Evolutionary conservation across 1,140 invertebrate genomes (phyloP), one percentile per base, ranked within the genome.

Genomic region (Amphibalanus amphitrite): DNA sequence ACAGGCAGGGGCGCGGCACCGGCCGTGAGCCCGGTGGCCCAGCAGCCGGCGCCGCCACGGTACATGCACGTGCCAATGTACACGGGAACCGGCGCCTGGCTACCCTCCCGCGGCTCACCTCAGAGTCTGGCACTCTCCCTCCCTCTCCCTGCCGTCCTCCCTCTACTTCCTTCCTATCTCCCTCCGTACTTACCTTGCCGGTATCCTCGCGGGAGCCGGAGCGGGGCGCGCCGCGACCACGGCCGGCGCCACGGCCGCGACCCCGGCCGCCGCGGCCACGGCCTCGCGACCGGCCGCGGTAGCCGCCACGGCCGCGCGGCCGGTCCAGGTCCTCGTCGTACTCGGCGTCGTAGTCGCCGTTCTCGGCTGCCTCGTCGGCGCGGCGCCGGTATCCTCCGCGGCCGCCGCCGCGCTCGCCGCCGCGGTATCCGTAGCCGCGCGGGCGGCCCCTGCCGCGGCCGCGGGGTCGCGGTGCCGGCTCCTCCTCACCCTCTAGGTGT

Each of bases 381-480:
- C 72, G 86, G 84, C 82, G 85, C 87, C 79, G 73, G 77, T 78
- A 73, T 76, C 79, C 74, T 74, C 73, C 72, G 23, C 74, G 71
- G 70, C 73, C 73, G 69, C 75, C 72, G 69, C 75, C 75, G 26
- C 75, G 64, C 64, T 65, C 23, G 10, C 28, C 65, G 65, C 65
- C 65, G 65, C 65, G 65, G n/a, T 26, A 67, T n/a, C 65, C 26
- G 28, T 67, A 67, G 65, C 65, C 65, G 28, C 65, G 65, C 15
- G 65, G 28, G 3, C 65, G n/a, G 15, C 65, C 47, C 13, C 47
- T 8, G 23, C 80, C 78, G n/a, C 83, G 82, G 30, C 64, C 69
- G 68, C 71, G 40, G 70, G 83, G 72, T 69, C 86, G 84, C 72
- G 86, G 84, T 82, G 85, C 87, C 79, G 72, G 77, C 73, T 40